These are phyloP conservation scores for Petrolisthes manimaculis DNA, from an alignment of 2,888 invertebrate species.

Conservation along the genomic window DNA sequence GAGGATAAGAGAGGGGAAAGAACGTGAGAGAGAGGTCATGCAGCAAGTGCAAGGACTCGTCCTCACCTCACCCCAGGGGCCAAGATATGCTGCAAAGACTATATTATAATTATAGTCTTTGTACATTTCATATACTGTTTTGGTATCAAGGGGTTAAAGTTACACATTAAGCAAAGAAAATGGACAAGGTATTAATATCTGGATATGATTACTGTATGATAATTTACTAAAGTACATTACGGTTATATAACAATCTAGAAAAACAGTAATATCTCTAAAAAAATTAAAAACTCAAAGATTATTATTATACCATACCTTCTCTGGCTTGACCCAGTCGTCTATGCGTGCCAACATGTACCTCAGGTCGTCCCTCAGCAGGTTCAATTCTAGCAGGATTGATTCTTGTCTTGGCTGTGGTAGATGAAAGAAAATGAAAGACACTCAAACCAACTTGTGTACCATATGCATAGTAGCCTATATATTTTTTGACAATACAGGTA, in stretches of 20 bases:
- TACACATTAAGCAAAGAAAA: too few relatives aligned
- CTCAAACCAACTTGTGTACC: conserved; percentile 79
- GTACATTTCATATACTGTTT: too few relatives aligned
- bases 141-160: too few relatives aligned
- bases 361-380: conserved; percentile 60
- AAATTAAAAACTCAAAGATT: neutral
- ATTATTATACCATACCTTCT: conserved; percentile 44
- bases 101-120: too few relatives aligned
- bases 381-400: conserved; percentile 59
- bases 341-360: conserved; percentile 48
- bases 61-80: too few relatives aligned
- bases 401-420: conserved; percentile 62
- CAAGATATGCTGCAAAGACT: too few relatives aligned
- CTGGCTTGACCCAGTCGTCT: conserved; percentile 63
- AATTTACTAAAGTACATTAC: neutral
- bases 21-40: too few relatives aligned
- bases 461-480: conserved; percentile 82
- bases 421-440: neutral
- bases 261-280: neutral
- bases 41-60: too few relatives aligned
- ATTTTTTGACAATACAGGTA: too few relatives aligned
- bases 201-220: neutral
- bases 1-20: too few relatives aligned
- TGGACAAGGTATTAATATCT: too few relatives aligned
- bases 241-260: neutral